These are phyloP conservation scores for Petrocephalus microphthalmus DNA, from an alignment of 2,113 vertebrate genomes.

Conservation along the genomic window DNA sequence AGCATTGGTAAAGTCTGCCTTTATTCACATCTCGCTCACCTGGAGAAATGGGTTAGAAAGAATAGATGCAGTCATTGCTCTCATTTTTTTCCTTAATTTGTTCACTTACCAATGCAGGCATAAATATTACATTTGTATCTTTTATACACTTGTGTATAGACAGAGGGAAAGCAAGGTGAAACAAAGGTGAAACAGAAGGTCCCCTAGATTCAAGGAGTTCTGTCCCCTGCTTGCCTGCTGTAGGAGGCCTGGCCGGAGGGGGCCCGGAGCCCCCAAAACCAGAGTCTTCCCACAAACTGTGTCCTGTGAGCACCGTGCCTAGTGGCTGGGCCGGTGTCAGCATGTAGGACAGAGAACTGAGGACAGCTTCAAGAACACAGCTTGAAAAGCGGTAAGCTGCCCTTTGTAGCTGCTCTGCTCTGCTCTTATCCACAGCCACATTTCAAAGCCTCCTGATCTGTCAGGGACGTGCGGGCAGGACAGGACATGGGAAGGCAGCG, in stretches of 20 bases:
- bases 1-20: neutral
- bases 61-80: neutral
- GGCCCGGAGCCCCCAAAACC: neutral
- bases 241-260: neutral
- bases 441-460: conserved; percentile 26
- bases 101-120: neutral
- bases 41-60: neutral
- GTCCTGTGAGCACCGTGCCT: neutral
- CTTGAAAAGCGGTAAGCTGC: conserved; percentile 34
- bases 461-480: conserved; percentile 26
- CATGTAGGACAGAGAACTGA: neutral
- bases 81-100: neutral
- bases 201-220: neutral
- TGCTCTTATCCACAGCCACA: conserved; percentile 20
- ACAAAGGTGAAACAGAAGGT: neutral
- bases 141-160: neutral
- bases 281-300: neutral
- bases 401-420: conserved; percentile 32
- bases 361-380: neutral
- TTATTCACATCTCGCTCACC: neutral
- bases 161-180: neutral
- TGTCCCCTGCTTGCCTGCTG: neutral
- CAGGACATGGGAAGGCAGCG: conserved; percentile 18
- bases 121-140: neutral
- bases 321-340: neutral